Evolutionary conservation across 1,140 invertebrate genomes (phyloP).

Genomic region (Papilio helenus): DNA sequence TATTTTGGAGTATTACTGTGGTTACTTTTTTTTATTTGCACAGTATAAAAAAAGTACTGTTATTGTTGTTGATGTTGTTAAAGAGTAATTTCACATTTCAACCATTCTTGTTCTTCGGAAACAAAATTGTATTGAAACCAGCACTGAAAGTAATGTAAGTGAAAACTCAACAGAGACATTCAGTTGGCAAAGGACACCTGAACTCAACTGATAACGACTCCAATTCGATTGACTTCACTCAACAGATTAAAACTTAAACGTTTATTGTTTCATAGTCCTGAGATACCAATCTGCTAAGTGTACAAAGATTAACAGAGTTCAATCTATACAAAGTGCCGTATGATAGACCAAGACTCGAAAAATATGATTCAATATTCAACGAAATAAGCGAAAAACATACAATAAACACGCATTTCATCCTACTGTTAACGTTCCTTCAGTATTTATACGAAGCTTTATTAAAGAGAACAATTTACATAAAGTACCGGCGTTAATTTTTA

Average conservation of each 20-base stretch:
- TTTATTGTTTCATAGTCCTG: not conserved
- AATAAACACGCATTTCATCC: not conserved
- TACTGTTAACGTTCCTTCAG: not conserved
- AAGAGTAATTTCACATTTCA: not conserved
- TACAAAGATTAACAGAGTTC: not conserved
- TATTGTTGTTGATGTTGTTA: too few relatives aligned
- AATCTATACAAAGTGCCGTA: too few relatives aligned
- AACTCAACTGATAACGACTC: not conserved
- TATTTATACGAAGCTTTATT: not conserved
- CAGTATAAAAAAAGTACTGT: not conserved
- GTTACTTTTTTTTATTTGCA: not conserved
- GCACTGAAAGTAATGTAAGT: conserved; percentile 10
- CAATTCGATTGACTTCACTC: conserved; percentile 15
- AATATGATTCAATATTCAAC: too few relatives aligned
- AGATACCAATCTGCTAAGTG: conserved; percentile 1
- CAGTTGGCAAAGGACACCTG: conserved; percentile 8
- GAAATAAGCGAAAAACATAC: not conserved
- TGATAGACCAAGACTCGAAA: too few relatives aligned
- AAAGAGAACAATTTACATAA: conserved; percentile 17
- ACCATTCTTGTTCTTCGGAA: not conserved
- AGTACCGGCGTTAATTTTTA: conserved; percentile 21
- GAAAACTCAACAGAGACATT: conserved; percentile 8
- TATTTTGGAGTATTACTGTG: too few relatives aligned
- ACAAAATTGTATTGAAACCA: not conserved
- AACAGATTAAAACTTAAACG: not conserved